Conservation (phyloP, 2,113 vertebrate species). For the Solea solea region DNA sequence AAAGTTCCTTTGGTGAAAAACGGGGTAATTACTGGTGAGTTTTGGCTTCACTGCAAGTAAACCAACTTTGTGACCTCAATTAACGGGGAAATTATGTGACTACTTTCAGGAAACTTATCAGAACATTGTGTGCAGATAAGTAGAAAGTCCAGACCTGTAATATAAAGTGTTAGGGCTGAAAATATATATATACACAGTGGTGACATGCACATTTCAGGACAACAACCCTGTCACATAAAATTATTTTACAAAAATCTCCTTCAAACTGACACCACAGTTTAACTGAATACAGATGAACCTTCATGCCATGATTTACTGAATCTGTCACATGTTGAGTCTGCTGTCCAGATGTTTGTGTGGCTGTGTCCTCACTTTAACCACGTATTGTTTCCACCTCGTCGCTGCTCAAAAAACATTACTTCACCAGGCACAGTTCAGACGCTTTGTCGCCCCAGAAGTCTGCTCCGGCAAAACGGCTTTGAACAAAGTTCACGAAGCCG, state of each 20-base stretch:
- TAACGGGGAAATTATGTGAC: too few relatives aligned
- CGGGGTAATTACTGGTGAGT: too few relatives aligned
- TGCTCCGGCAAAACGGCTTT: conserved; percentile 9
- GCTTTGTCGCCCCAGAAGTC: conserved; percentile 19
- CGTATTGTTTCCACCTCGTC: not conserved
- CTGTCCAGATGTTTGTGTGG: not conserved
- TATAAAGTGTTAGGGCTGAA: not conserved
- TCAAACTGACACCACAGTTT: conserved; percentile 32
- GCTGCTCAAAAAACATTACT: conserved; percentile 12
- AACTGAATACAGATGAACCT: conserved; percentile 28
- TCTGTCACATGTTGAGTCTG: not conserved
- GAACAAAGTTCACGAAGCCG: conserved; percentile 29
- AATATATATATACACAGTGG: not conserved
- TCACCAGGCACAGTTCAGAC: conserved; percentile 42
- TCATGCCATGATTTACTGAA: conserved; percentile 22
- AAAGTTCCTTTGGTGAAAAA: too few relatives aligned
- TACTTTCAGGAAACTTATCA: not conserved
- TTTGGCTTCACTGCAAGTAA: not conserved
- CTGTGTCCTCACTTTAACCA: conserved; percentile 8
- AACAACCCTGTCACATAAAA: not conserved
- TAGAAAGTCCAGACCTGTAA: not conserved
- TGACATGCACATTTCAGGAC: conserved; percentile 14
- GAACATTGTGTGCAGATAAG: too few relatives aligned
- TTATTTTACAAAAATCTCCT: conserved; percentile 30
- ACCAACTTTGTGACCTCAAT: not conserved